phyloP scores from a whole-genome alignment of 1,140 invertebrate genomes.

The Bombus confusus region DNA sequence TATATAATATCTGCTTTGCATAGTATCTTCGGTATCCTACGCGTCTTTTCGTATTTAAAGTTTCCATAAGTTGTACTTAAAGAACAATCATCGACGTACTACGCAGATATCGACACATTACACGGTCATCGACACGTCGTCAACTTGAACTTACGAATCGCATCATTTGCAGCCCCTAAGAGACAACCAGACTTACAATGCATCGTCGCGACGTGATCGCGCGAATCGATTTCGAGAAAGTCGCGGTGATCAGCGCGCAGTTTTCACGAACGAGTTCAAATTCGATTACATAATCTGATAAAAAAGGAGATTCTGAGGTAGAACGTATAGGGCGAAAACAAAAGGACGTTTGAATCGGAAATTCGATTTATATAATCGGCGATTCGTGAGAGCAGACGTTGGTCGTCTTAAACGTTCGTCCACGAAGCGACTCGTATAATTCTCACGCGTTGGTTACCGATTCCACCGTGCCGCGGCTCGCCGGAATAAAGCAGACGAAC shows the following conservation, averaged over 20 bases:
- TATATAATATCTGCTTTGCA: too few species aligned
- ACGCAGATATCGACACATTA: too few species aligned
- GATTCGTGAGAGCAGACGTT: too few species aligned
- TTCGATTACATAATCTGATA: too few species aligned
- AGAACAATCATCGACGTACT: too few species aligned
- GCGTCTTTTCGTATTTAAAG: too few species aligned
- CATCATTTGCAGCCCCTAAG: too few species aligned
- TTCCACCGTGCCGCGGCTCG: slow-evolving; percentile 26
- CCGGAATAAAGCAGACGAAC: slow-evolving; percentile 45
- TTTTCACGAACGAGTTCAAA: too few species aligned
- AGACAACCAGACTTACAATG: not conserved
- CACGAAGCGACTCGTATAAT: slow-evolving; percentile 44
- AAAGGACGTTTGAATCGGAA: not conserved
- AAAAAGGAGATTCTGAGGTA: not conserved
- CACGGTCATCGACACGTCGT: too few species aligned
- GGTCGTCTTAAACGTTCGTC: slow-evolving; percentile 15
- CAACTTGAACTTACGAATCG: too few species aligned
- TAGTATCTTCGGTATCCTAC: too few species aligned
- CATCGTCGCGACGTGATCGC: not conserved
- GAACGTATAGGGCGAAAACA: not conserved
- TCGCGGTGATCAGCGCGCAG: not conserved
- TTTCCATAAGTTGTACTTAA: too few species aligned
- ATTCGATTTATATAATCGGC: slow-evolving; percentile 35
- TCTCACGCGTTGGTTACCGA: slow-evolving; percentile 46
- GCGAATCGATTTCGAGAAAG: not conserved